phyloP scores from a whole-genome alignment of 2,797 vertebrate genomes.

The Gymnothorax javanicus region DNA sequence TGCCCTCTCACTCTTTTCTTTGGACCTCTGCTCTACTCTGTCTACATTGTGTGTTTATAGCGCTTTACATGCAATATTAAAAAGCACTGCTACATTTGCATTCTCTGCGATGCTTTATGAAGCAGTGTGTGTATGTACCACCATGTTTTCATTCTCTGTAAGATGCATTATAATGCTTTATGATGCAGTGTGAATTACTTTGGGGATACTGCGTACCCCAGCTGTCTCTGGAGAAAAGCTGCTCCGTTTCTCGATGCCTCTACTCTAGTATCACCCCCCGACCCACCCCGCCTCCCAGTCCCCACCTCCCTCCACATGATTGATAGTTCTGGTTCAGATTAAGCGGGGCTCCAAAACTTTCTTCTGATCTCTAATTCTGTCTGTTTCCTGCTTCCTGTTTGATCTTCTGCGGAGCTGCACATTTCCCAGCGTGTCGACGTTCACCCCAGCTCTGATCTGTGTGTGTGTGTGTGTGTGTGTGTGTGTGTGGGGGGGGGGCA shows the following conservation, averaged over 20 bases:
- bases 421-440: not conserved
- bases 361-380: constrained; percentile 9
- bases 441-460: not conserved
- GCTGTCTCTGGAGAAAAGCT: not conserved
- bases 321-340: not conserved
- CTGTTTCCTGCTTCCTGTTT: not conserved
- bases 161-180: not conserved
- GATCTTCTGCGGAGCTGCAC: not conserved
- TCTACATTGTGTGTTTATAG: too few species aligned
- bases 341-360: not conserved
- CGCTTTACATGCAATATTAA: too few species aligned
- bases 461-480: too few species aligned
- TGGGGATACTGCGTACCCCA: not conserved
- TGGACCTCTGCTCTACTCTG: too few species aligned
- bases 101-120: not conserved
- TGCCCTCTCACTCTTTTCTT: too few species aligned
- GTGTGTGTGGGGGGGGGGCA: too few species aligned
- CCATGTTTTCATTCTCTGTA: not conserved
- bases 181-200: not conserved
- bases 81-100: not conserved
- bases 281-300: not conserved
- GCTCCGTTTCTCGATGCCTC: not conserved
- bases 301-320: not conserved
- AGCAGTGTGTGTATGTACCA: not conserved
- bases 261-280: not conserved